Base-by-base conservation (phyloP, 2,113 vertebrate species). In the Sphyrna mokarran region DNA sequence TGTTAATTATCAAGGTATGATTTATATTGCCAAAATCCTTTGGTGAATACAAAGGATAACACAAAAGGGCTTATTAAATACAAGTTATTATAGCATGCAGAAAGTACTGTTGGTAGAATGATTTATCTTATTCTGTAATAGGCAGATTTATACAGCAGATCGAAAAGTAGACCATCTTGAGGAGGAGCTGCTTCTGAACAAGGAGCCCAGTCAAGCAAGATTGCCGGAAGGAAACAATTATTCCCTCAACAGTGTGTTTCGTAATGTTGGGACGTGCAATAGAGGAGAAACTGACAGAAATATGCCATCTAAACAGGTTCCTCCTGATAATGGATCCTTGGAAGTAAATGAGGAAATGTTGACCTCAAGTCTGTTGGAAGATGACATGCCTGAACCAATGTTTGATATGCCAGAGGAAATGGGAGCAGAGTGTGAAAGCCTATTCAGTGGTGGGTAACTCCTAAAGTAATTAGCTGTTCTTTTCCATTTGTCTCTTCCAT, bases 101-200 rank as follows among this genome's bases (percentile, higher is more conserved):
- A 43, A 18, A 43, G 13, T 48, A 7, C 69, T 16, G 10, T 72
- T 70, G n/a, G 61, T 29, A 26, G 33, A 72, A 54, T 48, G 43
- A 48, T 48, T 72, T 72, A 1, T 13, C 1, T 20, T 54, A n/a
- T 63, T 95, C 40, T 95, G 13, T 48, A 66, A 33, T 95, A 98
- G 98, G 97, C 70, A 96, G 96, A 69, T 98, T 1, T 98, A 98
- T 96, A 97, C 98, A 66, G 98, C 97, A 96, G 97, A 97, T 96
- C 97, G 95, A 97, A 97, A 96, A 96, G 78, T 98, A 94, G 97
- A 97, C 96, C 97, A 96, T 89, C 96, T 95, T 16, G 97, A 98
- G 96, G 97, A 98, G 76, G 96, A 97, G 96, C 22, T 95, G 10
- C 96, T 97, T 96, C 89, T 98, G 95, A 96, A 94, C 9, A 26